phyloP scores from a whole-genome alignment of 30 jellyfish, hydroid and myxozoan genomes.

The Chrysaora quinquecirrha region DNA sequence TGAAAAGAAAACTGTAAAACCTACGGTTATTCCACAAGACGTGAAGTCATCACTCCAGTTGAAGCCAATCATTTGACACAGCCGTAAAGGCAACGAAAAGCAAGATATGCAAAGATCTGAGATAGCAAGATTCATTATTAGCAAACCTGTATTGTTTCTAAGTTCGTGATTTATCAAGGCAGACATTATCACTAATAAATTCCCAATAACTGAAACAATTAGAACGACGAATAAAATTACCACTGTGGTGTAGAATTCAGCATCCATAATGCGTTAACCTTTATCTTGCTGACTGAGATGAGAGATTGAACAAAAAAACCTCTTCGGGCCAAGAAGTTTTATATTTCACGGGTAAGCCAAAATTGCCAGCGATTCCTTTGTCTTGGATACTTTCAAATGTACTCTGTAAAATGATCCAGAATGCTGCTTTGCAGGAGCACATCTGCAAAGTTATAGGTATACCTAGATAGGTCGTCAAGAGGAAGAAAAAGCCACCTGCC shows the following conservation, averaged over 20 bases:
- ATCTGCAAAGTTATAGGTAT: too few relatives aligned
- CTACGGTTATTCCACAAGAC: constrained; percentile 36
- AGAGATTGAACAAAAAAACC: too few relatives aligned
- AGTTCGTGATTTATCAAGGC: neutral
- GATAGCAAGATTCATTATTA: constrained; percentile 40
- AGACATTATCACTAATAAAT: constrained; percentile 13
- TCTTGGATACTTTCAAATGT: too few relatives aligned
- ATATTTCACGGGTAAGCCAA: too few relatives aligned
- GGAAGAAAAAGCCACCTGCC: too few relatives aligned
- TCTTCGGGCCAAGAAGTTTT: too few relatives aligned
- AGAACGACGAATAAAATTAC: constrained; percentile 22
- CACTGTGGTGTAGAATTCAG: constrained; percentile 9
- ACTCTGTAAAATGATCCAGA: too few relatives aligned
- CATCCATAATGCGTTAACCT: neutral
- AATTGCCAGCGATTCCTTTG: too few relatives aligned
- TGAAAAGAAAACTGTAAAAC: constrained; percentile 37
- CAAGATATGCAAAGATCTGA: constrained; percentile 35
- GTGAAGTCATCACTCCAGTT: constrained; percentile 15
- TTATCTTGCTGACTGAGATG: too few relatives aligned
- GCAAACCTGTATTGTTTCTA: constrained; percentile 8
- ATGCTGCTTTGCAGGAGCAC: too few relatives aligned
- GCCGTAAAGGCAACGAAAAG: constrained; percentile 20
- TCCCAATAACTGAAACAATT: constrained; percentile 20
- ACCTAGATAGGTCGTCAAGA: too few relatives aligned
- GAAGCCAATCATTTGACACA: constrained; percentile 9